Conservation (phyloP, 2,113 vertebrate species). For the Paramormyrops kingsleyae region DNA sequence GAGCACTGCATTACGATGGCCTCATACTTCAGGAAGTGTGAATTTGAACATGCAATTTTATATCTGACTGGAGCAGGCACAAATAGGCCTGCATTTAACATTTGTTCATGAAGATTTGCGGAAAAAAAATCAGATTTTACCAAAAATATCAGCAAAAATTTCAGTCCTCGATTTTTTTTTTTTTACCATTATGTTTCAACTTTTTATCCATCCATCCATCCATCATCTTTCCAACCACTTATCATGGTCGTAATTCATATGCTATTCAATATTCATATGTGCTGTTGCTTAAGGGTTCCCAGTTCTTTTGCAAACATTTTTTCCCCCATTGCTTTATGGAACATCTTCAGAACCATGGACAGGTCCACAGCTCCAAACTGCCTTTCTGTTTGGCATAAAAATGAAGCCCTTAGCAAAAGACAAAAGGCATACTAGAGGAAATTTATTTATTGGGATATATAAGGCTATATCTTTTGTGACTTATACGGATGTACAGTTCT, state of each 20-base stretch:
- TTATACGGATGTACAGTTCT: background rate
- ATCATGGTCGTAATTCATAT: background rate
- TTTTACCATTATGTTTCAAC: background rate
- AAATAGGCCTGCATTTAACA: background rate
- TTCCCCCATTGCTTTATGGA: background rate
- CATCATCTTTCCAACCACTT: background rate
- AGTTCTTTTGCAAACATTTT: background rate
- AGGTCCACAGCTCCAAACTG: conserved; percentile 25
- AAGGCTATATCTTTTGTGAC: background rate
- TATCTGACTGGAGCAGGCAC: background rate
- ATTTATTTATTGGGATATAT: background rate
- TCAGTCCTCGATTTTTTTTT: background rate
- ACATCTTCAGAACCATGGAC: conserved; percentile 62
- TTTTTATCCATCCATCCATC: background rate
- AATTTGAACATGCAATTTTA: background rate
- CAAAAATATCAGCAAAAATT: background rate
- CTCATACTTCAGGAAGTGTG: conserved; percentile 29
- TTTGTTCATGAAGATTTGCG: background rate
- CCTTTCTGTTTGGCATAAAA: background rate
- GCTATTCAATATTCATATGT: no score
- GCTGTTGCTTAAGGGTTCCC: background rate
- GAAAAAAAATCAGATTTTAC: background rate
- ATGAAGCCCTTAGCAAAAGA: background rate
- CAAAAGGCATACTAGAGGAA: background rate
- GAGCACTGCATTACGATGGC: conserved; percentile 38